Percentiles rank a stretch among this genome's conserved stretches.
phyloP scores from a whole-genome alignment of 2,113 vertebrate species.

The Odontesthes bonariensis region DNA sequence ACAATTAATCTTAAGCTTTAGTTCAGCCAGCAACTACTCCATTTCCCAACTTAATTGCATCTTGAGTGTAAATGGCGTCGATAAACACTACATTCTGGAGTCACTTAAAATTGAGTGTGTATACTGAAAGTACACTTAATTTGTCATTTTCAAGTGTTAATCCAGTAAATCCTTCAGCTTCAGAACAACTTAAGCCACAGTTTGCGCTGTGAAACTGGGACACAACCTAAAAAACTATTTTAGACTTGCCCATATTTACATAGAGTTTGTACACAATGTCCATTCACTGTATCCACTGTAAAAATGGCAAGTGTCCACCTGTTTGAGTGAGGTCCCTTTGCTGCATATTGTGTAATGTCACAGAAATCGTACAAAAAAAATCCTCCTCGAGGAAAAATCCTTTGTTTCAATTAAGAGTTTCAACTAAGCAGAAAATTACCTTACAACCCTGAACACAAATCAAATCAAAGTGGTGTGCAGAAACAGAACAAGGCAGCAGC shows the following conservation, averaged over 20 bases:
- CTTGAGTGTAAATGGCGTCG: background rate
- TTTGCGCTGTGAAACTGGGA: background rate
- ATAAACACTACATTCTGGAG: constrained; percentile 19
- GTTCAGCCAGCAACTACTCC: constrained; percentile 15
- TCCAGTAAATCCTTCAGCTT: background rate
- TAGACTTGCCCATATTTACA: background rate
- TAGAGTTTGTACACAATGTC: background rate
- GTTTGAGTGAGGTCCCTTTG: background rate
- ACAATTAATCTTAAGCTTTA: constrained; percentile 26
- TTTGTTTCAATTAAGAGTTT: constrained; percentile 68
- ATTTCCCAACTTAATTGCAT: constrained; percentile 6
- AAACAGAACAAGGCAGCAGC: constrained; percentile 33
- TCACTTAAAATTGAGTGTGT: background rate
- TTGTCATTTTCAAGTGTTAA: background rate
- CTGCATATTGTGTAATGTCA: background rate
- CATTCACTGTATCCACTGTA: too few species aligned
- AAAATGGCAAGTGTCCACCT: background rate
- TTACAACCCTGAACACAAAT: constrained; percentile 31
- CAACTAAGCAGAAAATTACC: constrained; percentile 72
- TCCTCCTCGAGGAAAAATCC: constrained; percentile 23
- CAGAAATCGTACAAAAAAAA: constrained; percentile 13
- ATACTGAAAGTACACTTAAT: background rate
- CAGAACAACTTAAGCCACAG: background rate
- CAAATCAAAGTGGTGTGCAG: constrained; percentile 39
- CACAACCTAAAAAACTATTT: background rate